Evolutionary conservation across 2,113 vertebrate species (phyloP).

Genomic region (Rhagologus leucostigma): DNA sequence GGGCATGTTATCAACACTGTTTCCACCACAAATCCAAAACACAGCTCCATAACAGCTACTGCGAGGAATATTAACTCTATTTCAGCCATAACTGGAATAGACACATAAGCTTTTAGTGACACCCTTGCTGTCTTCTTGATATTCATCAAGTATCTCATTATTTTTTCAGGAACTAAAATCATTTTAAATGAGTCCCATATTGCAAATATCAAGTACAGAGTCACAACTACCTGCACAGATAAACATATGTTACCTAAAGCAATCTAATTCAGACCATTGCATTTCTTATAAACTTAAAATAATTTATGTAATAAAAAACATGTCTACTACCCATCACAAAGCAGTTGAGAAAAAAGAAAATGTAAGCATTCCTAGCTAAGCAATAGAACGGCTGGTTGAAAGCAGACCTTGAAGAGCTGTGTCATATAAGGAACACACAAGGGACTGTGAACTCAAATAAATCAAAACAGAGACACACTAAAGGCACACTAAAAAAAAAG

Average conservation of each 20-base stretch:
- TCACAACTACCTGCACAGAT: not conserved
- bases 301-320: not conserved
- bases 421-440: not conserved
- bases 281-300: not conserved
- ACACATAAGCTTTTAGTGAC: not conserved
- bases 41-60: accelerated
- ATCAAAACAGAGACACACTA: not conserved
- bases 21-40: not conserved
- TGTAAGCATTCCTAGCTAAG: not conserved
- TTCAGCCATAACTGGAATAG: not conserved
- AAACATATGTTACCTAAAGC: not conserved
- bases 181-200: not conserved
- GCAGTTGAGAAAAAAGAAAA: not conserved
- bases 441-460: not conserved
- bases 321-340: not conserved
- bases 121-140: not conserved
- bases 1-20: too few species aligned
- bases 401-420: not conserved
- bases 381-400: not conserved
- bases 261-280: not conserved
- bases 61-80: not conserved
- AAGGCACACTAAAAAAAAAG: not conserved
- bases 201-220: not conserved
- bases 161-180: not conserved
- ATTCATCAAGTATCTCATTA: not conserved